A percentile compares a stretch with the other conserved stretches of the same genome.
These are phyloP conservation scores for Ondatra zibethicus DNA, from an alignment of 2,113 vertebrate species.

Conservation along the genomic window DNA sequence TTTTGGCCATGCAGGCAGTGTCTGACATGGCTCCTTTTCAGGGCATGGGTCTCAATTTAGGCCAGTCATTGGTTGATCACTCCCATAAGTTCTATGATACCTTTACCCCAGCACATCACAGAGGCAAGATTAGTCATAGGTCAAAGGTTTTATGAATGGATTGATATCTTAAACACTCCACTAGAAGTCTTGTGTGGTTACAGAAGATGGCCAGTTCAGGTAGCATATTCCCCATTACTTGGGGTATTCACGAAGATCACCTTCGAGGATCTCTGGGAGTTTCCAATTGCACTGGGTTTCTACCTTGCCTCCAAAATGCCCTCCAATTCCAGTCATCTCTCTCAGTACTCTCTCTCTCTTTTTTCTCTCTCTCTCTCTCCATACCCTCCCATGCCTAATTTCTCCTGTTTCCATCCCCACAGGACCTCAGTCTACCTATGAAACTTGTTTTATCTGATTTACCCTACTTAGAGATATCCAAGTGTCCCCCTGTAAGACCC, in stretches of 20 bases:
- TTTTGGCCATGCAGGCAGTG: too few species aligned
- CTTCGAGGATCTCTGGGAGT: neutral
- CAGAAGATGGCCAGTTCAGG: neutral
- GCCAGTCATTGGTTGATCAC: neutral
- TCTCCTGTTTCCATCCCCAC: too few species aligned
- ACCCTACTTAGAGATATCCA: too few species aligned
- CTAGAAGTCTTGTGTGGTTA: neutral
- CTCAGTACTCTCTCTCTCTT: too few species aligned
- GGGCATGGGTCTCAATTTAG: too few species aligned
- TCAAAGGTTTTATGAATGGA: neutral
- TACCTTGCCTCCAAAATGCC: neutral
- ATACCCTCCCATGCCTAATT: too few species aligned
- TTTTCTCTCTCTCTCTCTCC: too few species aligned
- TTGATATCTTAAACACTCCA: neutral
- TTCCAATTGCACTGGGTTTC: neutral
- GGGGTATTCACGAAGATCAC: neutral
- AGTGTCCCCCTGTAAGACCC: too few species aligned
- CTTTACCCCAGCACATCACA: neutral
- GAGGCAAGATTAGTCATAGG: neutral
- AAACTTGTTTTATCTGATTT: too few species aligned
- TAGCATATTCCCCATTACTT: neutral
- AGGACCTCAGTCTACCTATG: too few species aligned
- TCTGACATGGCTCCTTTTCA: too few species aligned
- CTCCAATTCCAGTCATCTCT: neutral
- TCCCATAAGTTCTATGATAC: neutral